These are phyloP conservation scores for Tetropium fuscum DNA, from an alignment of 2,888 invertebrate species.

Conservation along the genomic window DNA sequence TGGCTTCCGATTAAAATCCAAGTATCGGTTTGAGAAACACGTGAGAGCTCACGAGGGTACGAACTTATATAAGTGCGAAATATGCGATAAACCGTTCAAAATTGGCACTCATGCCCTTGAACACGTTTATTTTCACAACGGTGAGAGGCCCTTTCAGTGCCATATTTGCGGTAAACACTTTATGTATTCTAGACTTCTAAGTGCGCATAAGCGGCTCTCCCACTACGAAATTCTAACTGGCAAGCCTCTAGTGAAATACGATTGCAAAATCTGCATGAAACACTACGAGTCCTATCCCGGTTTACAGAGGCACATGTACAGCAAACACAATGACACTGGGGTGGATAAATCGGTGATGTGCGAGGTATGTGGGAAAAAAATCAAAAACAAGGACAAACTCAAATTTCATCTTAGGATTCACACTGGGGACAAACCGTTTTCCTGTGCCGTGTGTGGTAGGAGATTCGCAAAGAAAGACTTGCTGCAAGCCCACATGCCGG, in stretches of 20 bases:
- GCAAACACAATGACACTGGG: slow-evolving; percentile 55
- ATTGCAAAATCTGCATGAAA: slow-evolving; percentile 67
- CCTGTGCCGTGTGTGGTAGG: slow-evolving; percentile 70
- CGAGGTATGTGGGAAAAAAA: slow-evolving; percentile 56
- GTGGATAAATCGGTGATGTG: slow-evolving; percentile 66
- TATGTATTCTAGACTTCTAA: slow-evolving; percentile 66
- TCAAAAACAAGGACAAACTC: slow-evolving; percentile 56
- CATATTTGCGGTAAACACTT: slow-evolving; percentile 69
- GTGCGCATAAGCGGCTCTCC: slow-evolving; percentile 65
- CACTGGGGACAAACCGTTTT: slow-evolving; percentile 72
- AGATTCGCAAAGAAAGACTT: slow-evolving; percentile 67
- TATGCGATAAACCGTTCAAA: slow-evolving; percentile 36
- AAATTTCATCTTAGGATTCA: slow-evolving; percentile 71
- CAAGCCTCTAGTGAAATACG: slow-evolving; percentile 57
- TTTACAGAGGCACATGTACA: slow-evolving; percentile 62
- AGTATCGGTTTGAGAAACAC: slow-evolving; percentile 62
- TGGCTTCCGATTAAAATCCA: slow-evolving; percentile 53
- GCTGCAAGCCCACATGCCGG: slow-evolving; percentile 57
- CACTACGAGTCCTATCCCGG: slow-evolving; percentile 61
- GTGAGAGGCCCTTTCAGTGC: slow-evolving; percentile 67
- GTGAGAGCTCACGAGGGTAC: slow-evolving; percentile 56
- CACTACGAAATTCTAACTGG: slow-evolving; percentile 65
- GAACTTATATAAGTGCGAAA: slow-evolving; percentile 38
- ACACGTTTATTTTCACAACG: slow-evolving; percentile 57
- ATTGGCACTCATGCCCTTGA: slow-evolving; percentile 56